Percentiles rank a stretch among this genome's conserved stretches.
Evolutionary conservation across 2,113 vertebrate species (phyloP).

Genomic region (Chelonoidis abingdonii): DNA sequence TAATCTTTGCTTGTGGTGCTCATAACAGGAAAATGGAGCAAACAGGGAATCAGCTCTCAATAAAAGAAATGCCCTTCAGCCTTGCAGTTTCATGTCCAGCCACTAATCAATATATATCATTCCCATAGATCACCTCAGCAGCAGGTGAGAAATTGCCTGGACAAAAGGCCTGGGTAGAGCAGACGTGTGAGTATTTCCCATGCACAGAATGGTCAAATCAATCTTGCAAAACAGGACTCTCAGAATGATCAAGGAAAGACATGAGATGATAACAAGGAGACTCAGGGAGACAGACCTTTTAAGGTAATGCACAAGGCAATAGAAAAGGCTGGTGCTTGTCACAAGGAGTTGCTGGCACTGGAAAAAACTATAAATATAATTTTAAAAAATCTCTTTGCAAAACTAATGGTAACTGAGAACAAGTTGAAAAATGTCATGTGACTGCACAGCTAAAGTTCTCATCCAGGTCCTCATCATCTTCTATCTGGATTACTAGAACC

Average conservation of each 20-base stretch:
- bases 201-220: slow-evolving; percentile 40
- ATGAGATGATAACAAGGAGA: not conserved
- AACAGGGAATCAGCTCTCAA: slow-evolving; percentile 68
- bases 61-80: slow-evolving; percentile 69
- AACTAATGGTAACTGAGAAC: not conserved
- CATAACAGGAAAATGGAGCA: slow-evolving; percentile 69
- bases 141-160: slow-evolving; percentile 64
- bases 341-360: slow-evolving; percentile 1
- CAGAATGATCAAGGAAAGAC: slow-evolving; percentile 37
- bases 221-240: slow-evolving; percentile 44
- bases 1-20: slow-evolving; percentile 74
- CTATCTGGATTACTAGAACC: not conserved
- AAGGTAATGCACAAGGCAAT: not conserved
- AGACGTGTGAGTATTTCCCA: slow-evolving; percentile 61
- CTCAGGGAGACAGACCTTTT: slow-evolving; percentile 8
- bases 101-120: slow-evolving; percentile 72
- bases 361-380: slow-evolving; percentile 20
- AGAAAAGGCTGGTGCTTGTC: not conserved
- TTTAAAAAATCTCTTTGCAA: not conserved
- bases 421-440: not conserved
- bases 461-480: not conserved
- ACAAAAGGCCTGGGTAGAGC: slow-evolving; percentile 27
- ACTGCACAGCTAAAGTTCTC: not conserved
- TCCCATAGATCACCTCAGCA: slow-evolving; percentile 61
- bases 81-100: slow-evolving; percentile 65